phyloP scores from a whole-genome alignment of 2,888 invertebrate species.

The Athalia cordata region DNA sequence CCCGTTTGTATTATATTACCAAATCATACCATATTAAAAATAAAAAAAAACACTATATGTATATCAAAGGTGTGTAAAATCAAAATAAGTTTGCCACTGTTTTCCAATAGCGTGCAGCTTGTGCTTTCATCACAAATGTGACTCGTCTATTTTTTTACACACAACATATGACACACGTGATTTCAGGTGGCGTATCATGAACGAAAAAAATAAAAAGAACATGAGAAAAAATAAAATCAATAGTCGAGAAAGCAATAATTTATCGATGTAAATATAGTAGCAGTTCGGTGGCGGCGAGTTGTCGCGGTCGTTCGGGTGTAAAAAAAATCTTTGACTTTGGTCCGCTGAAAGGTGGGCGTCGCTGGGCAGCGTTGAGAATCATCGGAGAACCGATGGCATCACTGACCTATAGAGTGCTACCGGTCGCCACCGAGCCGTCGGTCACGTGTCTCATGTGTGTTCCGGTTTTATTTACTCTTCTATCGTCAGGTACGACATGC shows the following conservation, averaged over 20 bases:
- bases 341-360: slow-evolving; percentile 34
- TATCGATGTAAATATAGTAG: slow-evolving; percentile 44
- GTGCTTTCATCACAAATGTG: neutral
- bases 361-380: slow-evolving; percentile 18
- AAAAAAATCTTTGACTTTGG: slow-evolving; percentile 18
- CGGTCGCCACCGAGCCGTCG: slow-evolving; percentile 10
- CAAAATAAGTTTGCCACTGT: too few species aligned
- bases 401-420: slow-evolving; percentile 45
- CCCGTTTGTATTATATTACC: too few species aligned
- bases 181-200: neutral
- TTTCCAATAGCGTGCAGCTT: too few species aligned
- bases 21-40: too few species aligned
- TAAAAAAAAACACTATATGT: too few species aligned
- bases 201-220: neutral
- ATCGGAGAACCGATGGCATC: slow-evolving; percentile 31
- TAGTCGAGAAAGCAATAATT: slow-evolving; percentile 19
- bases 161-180: too few species aligned
- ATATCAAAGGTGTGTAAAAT: too few species aligned
- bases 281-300: slow-evolving; percentile 10
- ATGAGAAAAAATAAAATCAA: neutral
- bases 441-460: neutral
- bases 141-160: neutral
- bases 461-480: neutral
- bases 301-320: neutral
- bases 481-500: neutral